Percentiles rank a stretch among this genome's conserved stretches.
Conservation (phyloP, 2,888 invertebrate genomes). For the Standfussiana lucernea region DNA sequence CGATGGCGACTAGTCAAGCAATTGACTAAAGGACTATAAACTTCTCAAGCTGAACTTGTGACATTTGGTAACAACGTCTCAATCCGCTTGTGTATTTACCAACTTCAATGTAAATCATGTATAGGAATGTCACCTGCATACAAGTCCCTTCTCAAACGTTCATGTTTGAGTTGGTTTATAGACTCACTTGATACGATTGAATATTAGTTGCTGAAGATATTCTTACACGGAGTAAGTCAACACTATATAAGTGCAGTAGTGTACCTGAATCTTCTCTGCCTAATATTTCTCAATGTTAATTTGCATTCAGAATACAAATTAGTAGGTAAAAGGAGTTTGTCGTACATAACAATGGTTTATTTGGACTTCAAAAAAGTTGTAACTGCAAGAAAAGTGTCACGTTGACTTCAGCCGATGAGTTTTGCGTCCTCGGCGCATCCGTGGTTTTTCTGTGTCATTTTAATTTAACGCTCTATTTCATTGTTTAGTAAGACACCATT, state of each 20-base stretch:
- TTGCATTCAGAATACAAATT: too few relatives aligned
- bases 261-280: background rate
- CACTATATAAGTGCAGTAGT: background rate
- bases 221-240: background rate
- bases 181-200: background rate
- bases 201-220: background rate
- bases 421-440: background rate
- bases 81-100: background rate
- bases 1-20: background rate
- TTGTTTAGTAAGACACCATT: background rate
- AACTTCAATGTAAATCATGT: constrained; percentile 25
- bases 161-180: background rate
- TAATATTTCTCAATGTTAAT: background rate
- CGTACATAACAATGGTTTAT: background rate
- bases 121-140: constrained; percentile 22
- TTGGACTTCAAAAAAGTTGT: too few relatives aligned
- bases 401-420: background rate
- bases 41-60: background rate
- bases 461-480: background rate
- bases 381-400: background rate
- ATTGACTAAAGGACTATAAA: background rate
- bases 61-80: background rate
- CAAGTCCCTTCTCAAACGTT: constrained; percentile 2
- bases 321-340: too few relatives aligned
- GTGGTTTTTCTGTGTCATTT: background rate